Base-by-base conservation (phyloP, 2,888 invertebrate genomes). In the Parelbella ahira region DNA sequence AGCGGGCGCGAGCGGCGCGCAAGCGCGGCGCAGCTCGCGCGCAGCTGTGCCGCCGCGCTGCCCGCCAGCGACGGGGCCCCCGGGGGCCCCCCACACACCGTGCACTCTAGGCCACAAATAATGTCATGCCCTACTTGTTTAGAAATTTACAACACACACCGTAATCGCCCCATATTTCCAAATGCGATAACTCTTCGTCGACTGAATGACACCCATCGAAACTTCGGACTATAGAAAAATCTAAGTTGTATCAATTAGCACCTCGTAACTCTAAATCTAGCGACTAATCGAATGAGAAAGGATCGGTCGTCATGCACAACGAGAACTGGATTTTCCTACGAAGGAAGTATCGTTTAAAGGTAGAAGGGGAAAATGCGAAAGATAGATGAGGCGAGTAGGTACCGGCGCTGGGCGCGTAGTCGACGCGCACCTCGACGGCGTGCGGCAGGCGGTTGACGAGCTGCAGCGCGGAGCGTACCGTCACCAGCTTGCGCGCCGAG, bases 401-500 rank as follows among this genome's bases (percentile, higher is more conserved):
- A 37, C 36, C 36, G 5, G 36, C 12, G 18, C 12, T 27, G 8
- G 73, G 72, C 36, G 74, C 69, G 51, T 71, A 72, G 49, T 84
- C 83, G 24, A 80, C 66, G 27, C 86, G 63, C 53, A 88, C 75
- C 49, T 87, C 87, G 3, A 97, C 89, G 0, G 91, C 71, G 55
- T 93, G 92, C 36, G 92, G 90, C 56, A 97, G 80, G 55, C 89
- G 89, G 79, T 98, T 98, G 37, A 90, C 78, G 1, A 98, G 84
- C 55, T 93, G 91, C 48, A 99, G 87, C 13, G 97, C 96, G 4
- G 98, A 98, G 47, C 98, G 91, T 7, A 99, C 93, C 4, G 96
- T 95, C 37, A 98, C 94, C 55, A 98, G 84, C 79, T 99, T 99
- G 58, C 96, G 92, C 0, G 98, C 98, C 1, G 97, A 96, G 0